phyloP scores from a whole-genome alignment of 2,888 invertebrate species.

The Euplagia quadripunctaria region DNA sequence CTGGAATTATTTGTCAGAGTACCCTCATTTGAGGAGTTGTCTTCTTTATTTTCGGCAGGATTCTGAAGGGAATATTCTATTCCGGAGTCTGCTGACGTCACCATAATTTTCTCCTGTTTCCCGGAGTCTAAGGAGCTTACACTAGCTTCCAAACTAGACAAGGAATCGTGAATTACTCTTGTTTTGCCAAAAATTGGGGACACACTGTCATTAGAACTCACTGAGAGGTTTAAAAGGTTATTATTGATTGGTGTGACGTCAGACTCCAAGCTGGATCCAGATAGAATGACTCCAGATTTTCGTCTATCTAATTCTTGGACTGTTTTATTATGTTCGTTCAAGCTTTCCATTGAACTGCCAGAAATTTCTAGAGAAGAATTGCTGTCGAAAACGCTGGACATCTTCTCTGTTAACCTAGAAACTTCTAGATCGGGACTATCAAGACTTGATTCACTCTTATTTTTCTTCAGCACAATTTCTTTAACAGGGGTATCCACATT shows the following conservation, averaged over 20 bases:
- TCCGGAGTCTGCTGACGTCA: conserved; percentile 83
- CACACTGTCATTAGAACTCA: conserved; percentile 84
- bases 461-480: conserved; percentile 83
- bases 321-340: conserved; percentile 71
- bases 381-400: conserved; percentile 78
- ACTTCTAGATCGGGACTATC: conserved; percentile 86
- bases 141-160: conserved; percentile 84
- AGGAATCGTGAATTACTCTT: conserved; percentile 79
- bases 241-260: conserved; percentile 77
- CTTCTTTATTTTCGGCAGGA: conserved; percentile 75
- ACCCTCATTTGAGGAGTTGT: conserved; percentile 83
- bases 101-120: conserved; percentile 76
- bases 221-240: conserved; percentile 75
- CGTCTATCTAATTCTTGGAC: conserved; percentile 74
- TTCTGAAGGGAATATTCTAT: conserved; percentile 82
- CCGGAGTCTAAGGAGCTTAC: conserved; percentile 83
- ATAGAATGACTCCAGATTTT: conserved; percentile 68
- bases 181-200: conserved; percentile 81
- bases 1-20: conserved; percentile 83
- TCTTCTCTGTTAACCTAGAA: conserved; percentile 80
- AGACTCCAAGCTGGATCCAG: conserved; percentile 81
- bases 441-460: conserved; percentile 84
- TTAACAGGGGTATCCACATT: conserved; percentile 39
- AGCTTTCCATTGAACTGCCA: conserved; percentile 83
- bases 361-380: conserved; percentile 83